Percentiles rank a stretch among this genome's conserved stretches.
phyloP scores from a whole-genome alignment of 2,113 vertebrate species.

The Paratilapia polleni region DNA sequence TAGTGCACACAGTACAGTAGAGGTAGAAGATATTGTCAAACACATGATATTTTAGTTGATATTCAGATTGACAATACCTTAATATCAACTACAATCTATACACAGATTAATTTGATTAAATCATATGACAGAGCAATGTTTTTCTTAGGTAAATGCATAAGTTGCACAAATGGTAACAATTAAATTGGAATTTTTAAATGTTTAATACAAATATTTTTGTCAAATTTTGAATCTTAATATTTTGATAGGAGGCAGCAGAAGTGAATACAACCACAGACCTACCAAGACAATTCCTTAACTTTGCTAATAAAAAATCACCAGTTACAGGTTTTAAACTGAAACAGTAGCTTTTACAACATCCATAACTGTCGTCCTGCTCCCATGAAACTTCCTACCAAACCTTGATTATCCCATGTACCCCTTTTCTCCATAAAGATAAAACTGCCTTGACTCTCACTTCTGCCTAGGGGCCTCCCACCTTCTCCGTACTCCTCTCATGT shows the following conservation, averaged over 20 bases:
- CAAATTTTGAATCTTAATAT: neutral
- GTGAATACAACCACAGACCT: neutral
- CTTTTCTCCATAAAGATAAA: constrained; percentile 67
- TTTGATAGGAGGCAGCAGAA: neutral
- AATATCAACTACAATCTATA: neutral
- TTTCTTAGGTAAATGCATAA: neutral
- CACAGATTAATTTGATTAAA: neutral
- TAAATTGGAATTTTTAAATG: neutral
- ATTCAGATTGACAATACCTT: neutral
- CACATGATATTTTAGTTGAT: neutral
- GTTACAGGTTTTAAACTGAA: constrained; percentile 38
- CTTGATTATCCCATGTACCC: constrained; percentile 51
- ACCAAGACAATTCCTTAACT: neutral
- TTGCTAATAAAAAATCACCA: neutral
- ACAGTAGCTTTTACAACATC: constrained; percentile 62
- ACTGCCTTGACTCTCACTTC: constrained; percentile 60
- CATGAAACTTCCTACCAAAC: constrained; percentile 41
- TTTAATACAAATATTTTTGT: neutral
- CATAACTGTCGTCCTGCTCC: constrained; percentile 49
- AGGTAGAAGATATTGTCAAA: constrained; percentile 8
- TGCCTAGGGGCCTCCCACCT: constrained; percentile 51
- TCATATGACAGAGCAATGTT: neutral
- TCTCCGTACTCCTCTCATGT: constrained; percentile 29
- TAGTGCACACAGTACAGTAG: constrained; percentile 14
- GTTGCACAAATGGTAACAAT: neutral